Evolutionary conservation across 2,113 vertebrate species (phyloP), one percentile per base, ranked within the genome.

Genomic region (Myotis yumanensis): DNA sequence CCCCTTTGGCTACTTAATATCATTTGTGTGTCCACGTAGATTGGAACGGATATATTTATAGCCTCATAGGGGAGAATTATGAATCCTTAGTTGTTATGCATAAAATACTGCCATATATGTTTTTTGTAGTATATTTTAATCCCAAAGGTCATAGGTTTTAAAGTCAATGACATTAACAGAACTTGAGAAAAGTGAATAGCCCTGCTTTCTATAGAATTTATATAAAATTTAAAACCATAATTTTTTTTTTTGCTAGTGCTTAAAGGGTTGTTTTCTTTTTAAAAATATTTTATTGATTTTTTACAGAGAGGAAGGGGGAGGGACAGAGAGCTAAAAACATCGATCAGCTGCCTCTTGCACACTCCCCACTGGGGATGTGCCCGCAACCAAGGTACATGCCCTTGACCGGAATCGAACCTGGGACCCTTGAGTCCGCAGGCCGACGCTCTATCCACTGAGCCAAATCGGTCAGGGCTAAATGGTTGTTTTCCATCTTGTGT

Each of bases 121-220:
- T 43, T 86, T 91, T 91, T 83, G 5, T 75, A 37, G 84, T 52
- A 94, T 17, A 62, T 69, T 90, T 90, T 80, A 93, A 77, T 69
- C 17, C 48, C 84, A 48, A 93, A 82, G 32, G 66, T n/a, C 32
- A 25, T 20, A 52, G 62, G 81, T 90, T 91, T 87, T 84, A 62
- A 81, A 85, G 43, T 95, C 66, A 83, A 46, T 95, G 82, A 64
- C 72, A 81, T 48, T 77, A 95, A 77, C 7, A 92, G 62, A 89
- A 52, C 82, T 79, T 79, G 18, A 94, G 72, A 90, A 72, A 94
- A 96, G 7, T 62, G 1, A 72, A 64, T 69, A 23, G 7, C 68
- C n/a, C 43, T 86, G 17, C 7, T 75, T 80, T 91, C 20, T 77
- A 32, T 51, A 72, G 7, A 88, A 76, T 91, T 84, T 28, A 9